A percentile compares a stretch with the other conserved stretches of the same genome.
Evolutionary conservation across 1,140 invertebrate species (phyloP).

Genomic region (Harlomillsia oculata): DNA sequence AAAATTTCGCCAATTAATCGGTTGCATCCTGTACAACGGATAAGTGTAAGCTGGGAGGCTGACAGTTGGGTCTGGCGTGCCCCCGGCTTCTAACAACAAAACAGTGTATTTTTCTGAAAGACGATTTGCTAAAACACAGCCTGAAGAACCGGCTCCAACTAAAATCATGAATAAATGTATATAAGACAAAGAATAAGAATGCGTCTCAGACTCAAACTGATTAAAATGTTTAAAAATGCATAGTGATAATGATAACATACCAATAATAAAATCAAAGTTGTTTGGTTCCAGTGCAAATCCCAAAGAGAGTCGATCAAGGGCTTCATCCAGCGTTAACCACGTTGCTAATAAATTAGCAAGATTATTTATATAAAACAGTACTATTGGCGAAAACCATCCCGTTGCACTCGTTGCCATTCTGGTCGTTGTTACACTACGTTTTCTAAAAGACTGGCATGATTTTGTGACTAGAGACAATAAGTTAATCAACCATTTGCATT

Average conservation of each 20-base stretch:
- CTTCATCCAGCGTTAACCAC: too few species aligned
- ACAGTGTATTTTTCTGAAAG: constrained; percentile 45
- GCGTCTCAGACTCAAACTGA: background rate
- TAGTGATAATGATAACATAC: background rate
- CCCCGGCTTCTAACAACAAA: constrained; percentile 64
- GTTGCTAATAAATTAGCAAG: too few species aligned
- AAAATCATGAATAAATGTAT: too few species aligned
- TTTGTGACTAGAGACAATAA: too few species aligned
- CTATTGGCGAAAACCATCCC: too few species aligned
- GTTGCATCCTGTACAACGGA: background rate
- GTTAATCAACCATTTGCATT: too few species aligned
- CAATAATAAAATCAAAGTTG: constrained; percentile 20
- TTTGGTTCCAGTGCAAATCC: too few species aligned
- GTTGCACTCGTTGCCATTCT: too few species aligned
- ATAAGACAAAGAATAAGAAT: background rate
- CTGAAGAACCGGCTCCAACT: constrained; percentile 69
- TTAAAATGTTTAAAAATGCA: background rate
- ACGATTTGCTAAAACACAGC: constrained; percentile 65
- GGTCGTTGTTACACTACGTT: too few species aligned
- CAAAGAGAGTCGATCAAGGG: too few species aligned
- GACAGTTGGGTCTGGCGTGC: constrained; percentile 4
- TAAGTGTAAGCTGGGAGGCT: background rate
- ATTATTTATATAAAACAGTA: too few species aligned
- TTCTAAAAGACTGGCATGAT: too few species aligned
- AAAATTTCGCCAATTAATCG: constrained; percentile 43